These are phyloP conservation scores for Perccottus glenii DNA, from an alignment of 2,113 vertebrate genomes.

Conservation along the genomic window DNA sequence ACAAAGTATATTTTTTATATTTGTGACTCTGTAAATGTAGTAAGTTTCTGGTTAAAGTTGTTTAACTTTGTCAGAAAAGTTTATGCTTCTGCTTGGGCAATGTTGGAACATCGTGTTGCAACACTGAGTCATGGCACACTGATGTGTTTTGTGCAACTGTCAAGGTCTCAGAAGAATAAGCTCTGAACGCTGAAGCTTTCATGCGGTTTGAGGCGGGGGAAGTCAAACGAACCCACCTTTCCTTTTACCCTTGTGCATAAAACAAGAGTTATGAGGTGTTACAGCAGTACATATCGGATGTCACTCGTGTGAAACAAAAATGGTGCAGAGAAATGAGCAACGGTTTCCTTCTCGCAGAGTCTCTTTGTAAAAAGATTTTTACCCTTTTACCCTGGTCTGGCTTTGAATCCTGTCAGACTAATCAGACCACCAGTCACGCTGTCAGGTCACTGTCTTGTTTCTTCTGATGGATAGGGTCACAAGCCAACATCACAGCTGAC, in stretches of 20 bases:
- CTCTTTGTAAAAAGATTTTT: neutral
- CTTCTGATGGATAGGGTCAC: constrained; percentile 62
- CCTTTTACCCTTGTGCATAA: neutral
- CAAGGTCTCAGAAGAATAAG: neutral
- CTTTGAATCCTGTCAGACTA: constrained; percentile 42
- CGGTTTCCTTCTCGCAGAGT: neutral
- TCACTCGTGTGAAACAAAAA: neutral
- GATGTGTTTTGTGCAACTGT: neutral
- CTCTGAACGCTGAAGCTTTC: neutral
- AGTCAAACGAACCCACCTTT: neutral
- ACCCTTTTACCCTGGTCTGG: neutral
- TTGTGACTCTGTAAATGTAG: too few relatives aligned
- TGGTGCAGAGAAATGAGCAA: neutral
- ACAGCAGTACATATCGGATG: neutral
- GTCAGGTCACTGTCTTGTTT: constrained; percentile 45
- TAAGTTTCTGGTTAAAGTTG: too few relatives aligned
- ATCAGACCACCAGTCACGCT: constrained; percentile 32
- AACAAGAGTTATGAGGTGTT: constrained; percentile 7
- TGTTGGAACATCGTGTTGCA: neutral
- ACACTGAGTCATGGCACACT: neutral
- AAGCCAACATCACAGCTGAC: constrained; percentile 9
- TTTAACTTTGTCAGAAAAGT: too few relatives aligned
- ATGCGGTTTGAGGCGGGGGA: neutral
- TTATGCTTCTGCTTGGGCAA: neutral
- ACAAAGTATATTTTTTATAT: too few relatives aligned